Base-by-base conservation (phyloP, 1,140 invertebrate species). In the Drosophila virilis region DNA sequence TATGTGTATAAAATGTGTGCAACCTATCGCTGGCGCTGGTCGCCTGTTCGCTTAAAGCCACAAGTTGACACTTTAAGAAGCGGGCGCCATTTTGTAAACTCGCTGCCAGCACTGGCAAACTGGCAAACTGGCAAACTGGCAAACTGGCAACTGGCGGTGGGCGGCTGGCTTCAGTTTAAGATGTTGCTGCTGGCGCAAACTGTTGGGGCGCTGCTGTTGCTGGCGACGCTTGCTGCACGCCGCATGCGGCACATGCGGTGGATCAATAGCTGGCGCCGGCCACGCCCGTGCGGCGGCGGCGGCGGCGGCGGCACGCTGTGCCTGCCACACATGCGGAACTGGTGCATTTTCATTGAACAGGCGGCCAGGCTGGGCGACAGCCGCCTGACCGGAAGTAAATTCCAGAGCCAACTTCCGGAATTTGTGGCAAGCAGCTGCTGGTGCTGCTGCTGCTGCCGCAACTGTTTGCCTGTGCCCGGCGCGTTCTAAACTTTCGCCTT, bases 291-390 rank as follows among this genome's bases (percentile, higher is more conserved):
- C 42, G 42, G 5, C n/a, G 4, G 22, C 22, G 22, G 1, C 2
- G 2, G 22, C 22, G 22, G 2, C 22, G 4, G 22, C 22, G 22
- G 22, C 22, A 28, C 22, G 22, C 22, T 8, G 17, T 22, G 45
- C 60, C 32, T 88, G 84, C 84, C 84, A 75, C 84, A 91, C 85
- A 91, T 91, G 89, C 89, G 89, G 89, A 91, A 91, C 89, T 91
- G 77, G 66, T 91, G 84, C 83, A 91, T 91, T 91, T 91, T 91
- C 89, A 82, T 69, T 77, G 74, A 91, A 65, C 84, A 80, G 89
- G 89, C 84, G 46, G 48, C 35, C 89, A 91, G 70, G 35, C 8
- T 6, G 12, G 2, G 32, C 59, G 69, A 69, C 79, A 83, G 69
- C 46, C 51, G 7, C 5, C 35, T 43, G 55, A 85, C 80, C 89